These are phyloP conservation scores for Anguilla marmorata DNA, from an alignment of 2,797 vertebrate genomes.

Conservation along the genomic window DNA sequence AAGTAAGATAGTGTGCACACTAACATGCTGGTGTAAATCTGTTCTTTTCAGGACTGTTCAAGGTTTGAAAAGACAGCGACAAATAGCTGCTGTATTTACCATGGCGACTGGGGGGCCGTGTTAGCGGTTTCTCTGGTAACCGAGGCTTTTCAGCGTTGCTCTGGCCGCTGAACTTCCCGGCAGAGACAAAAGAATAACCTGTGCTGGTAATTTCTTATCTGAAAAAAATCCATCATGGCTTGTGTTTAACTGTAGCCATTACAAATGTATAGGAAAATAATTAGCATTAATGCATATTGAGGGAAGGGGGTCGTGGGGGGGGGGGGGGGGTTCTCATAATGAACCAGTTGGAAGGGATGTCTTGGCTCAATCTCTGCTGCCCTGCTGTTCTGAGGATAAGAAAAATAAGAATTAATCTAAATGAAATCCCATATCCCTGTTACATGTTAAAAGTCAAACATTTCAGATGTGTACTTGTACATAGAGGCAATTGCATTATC, in stretches of 20 bases:
- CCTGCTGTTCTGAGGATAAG: conserved; percentile 23
- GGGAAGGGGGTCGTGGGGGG: neutral
- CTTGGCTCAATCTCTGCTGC: neutral
- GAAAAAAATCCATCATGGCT: conserved; percentile 78
- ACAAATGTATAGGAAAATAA: conserved; percentile 76
- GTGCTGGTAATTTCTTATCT: conserved; percentile 82
- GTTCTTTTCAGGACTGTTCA: conserved; percentile 77
- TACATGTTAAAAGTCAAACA: conserved; percentile 27
- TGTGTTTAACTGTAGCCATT: conserved; percentile 74
- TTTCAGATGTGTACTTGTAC: neutral
- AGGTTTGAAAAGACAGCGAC: conserved; percentile 84
- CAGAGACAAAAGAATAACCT: conserved; percentile 90
- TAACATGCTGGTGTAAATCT: conserved; percentile 67
- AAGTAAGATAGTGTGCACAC: conserved; percentile 31
- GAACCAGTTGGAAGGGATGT: neutral
- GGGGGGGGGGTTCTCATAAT: neutral
- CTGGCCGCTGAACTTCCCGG: conserved; percentile 86
- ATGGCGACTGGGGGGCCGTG: conserved; percentile 88
- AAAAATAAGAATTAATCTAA: neutral
- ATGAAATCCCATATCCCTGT: conserved; percentile 23
- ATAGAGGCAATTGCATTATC: neutral
- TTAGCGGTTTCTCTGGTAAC: conserved; percentile 95
- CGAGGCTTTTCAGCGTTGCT: conserved; percentile 84
- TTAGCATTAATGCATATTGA: conserved; percentile 44
- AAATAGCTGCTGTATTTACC: conserved; percentile 89